phyloP scores from a whole-genome alignment of 2,797 vertebrate genomes.

The Botia almorhae region DNA sequence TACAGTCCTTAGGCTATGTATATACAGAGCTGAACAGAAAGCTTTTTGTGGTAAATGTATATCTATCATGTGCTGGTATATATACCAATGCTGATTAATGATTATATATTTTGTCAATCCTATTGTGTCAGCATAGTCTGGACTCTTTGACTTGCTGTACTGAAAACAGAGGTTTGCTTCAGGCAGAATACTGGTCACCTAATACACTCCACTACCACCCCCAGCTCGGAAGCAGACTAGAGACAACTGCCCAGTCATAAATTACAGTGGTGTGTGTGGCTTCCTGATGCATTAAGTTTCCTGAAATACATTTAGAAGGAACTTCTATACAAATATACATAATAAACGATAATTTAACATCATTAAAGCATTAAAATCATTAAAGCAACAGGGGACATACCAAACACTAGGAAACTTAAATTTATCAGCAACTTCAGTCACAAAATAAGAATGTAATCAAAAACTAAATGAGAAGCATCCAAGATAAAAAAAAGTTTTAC shows the following conservation, averaged over 20 bases:
- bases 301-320: slow-evolving; percentile 14
- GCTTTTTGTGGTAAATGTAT: background rate
- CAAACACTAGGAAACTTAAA: background rate
- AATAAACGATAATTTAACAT: slow-evolving; percentile 15
- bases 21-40: background rate
- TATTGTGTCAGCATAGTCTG: slow-evolving; percentile 28
- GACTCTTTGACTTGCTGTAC: slow-evolving; percentile 19
- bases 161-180: slow-evolving; percentile 54
- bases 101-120: slow-evolving; percentile 2
- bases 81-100: background rate
- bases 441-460: background rate
- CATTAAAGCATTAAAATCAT: background rate
- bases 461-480: too few relatives aligned
- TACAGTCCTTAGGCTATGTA: background rate
- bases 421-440: background rate
- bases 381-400: too few relatives aligned
- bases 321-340: slow-evolving; percentile 13
- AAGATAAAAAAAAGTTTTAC: background rate
- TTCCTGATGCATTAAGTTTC: background rate
- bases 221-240: slow-evolving; percentile 56
- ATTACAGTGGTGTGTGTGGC: slow-evolving; percentile 57
- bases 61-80: background rate
- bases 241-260: slow-evolving; percentile 71
- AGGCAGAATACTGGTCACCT: slow-evolving; percentile 45
- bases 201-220: slow-evolving; percentile 47